These are phyloP conservation scores for Anarhynchus alexandrinus DNA, from an alignment of 2,113 vertebrate species.

Conservation along the genomic window DNA sequence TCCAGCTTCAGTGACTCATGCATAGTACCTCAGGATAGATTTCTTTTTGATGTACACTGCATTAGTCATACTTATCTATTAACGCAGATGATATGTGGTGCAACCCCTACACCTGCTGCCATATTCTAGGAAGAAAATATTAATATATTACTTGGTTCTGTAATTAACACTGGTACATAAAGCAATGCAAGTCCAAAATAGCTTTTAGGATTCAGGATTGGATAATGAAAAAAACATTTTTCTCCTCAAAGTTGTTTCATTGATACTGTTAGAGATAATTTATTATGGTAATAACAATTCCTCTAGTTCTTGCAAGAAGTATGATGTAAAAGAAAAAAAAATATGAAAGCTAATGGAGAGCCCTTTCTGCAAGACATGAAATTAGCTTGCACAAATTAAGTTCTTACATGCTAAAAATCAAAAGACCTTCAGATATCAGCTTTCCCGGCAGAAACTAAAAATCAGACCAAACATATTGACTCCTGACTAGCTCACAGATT, in stretches of 20 bases:
- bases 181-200: background rate
- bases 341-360: no score
- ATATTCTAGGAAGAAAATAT: constrained; percentile 19
- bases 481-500: background rate
- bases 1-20: constrained; percentile 48
- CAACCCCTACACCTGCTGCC: background rate
- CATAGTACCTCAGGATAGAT: constrained; percentile 15
- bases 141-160: background rate
- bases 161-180: constrained; percentile 43
- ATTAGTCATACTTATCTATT: constrained; percentile 50
- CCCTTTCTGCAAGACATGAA: background rate
- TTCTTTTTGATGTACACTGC: constrained; percentile 33
- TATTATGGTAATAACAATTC: no score
- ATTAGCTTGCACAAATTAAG: background rate
- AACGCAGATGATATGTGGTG: constrained; percentile 2
- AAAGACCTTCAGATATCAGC: background rate
- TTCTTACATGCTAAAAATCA: background rate
- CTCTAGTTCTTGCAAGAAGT: no score
- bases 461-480: background rate
- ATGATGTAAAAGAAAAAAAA: no score
- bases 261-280: background rate
- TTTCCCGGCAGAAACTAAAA: background rate
- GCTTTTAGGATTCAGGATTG: background rate
- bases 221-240: background rate
- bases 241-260: background rate